A percentile compares a stretch with the other conserved stretches of the same genome.
phyloP scores from a whole-genome alignment of 2,113 vertebrate species.

The Myrmophylax atrothorax region DNA sequence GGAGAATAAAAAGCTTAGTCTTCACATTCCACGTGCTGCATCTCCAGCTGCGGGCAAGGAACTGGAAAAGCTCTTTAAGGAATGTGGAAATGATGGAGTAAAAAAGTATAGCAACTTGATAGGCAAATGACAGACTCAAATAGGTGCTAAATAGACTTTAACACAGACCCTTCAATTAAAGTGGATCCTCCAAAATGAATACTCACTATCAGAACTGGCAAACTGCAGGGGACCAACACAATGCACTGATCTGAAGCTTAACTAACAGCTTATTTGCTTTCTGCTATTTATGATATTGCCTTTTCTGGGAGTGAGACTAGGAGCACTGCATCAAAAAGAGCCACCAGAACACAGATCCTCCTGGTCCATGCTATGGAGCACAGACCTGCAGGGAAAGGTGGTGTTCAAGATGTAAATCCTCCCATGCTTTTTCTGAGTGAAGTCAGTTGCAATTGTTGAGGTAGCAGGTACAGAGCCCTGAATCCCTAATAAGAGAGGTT shows the following conservation, averaged over 20 bases:
- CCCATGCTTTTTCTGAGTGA: background rate
- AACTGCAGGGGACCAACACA: background rate
- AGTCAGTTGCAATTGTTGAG: background rate
- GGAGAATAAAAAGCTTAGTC: background rate
- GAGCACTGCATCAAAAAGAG: background rate
- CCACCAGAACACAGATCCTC: background rate
- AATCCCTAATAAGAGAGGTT: background rate
- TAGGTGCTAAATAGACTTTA: background rate
- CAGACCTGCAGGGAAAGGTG: background rate
- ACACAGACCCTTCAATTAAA: background rate
- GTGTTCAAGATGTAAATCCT: background rate
- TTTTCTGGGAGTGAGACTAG: background rate
- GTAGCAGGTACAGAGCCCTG: background rate
- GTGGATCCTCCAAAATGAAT: background rate
- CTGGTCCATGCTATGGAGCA: background rate
- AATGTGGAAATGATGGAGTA: background rate
- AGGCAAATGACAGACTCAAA: background rate
- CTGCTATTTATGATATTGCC: background rate
- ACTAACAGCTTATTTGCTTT: background rate
- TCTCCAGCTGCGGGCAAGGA: background rate
- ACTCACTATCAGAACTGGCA: background rate
- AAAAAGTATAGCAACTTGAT: background rate
- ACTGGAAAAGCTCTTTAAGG: background rate
- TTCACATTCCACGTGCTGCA: background rate
- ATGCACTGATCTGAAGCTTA: background rate